Evolutionary conservation across 2,888 invertebrate genomes (phyloP).

Genomic region (Melipona bicolor): DNA sequence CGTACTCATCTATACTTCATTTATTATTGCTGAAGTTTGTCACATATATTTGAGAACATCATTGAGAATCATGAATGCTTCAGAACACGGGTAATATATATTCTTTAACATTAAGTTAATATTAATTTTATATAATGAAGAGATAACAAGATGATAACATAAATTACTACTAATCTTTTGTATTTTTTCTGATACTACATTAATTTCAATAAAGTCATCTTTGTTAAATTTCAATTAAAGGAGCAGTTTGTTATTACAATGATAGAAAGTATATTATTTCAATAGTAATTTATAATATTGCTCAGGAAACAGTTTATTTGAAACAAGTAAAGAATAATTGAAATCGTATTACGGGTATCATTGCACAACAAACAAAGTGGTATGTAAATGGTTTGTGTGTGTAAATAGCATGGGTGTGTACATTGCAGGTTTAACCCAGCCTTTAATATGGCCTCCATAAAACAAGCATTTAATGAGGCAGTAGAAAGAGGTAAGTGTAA

Average conservation of each 20-base stretch:
- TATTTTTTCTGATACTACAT: not conserved
- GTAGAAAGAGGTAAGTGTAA: conserved; percentile 93
- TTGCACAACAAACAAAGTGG: conserved; percentile 67
- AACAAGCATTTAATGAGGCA: conserved; percentile 97
- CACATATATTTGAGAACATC: conserved; percentile 63
- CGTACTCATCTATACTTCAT: conserved; percentile 63
- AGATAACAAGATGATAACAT: not conserved
- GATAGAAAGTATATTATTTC: not conserved
- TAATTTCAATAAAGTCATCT: not conserved
- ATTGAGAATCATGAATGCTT: conserved; percentile 88
- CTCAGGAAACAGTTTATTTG: not conserved
- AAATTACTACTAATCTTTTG: not conserved
- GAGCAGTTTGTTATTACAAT: conserved; percentile 24
- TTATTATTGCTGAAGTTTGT: conserved; percentile 72
- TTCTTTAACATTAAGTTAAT: conserved; percentile 10
- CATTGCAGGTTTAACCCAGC: conserved; percentile 94
- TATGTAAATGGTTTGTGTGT: conserved; percentile 65
- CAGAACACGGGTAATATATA: conserved; percentile 90
- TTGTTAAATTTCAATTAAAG: not conserved
- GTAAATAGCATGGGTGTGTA: conserved; percentile 80
- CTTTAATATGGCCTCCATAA: conserved; percentile 96
- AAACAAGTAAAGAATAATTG: conserved; percentile 21
- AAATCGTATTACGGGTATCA: conserved; percentile 65
- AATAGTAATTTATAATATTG: conserved; percentile 1
- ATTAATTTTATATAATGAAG: not conserved